Conservation (phyloP, 1,140 invertebrate genomes). For the Procambarus clarkii region DNA sequence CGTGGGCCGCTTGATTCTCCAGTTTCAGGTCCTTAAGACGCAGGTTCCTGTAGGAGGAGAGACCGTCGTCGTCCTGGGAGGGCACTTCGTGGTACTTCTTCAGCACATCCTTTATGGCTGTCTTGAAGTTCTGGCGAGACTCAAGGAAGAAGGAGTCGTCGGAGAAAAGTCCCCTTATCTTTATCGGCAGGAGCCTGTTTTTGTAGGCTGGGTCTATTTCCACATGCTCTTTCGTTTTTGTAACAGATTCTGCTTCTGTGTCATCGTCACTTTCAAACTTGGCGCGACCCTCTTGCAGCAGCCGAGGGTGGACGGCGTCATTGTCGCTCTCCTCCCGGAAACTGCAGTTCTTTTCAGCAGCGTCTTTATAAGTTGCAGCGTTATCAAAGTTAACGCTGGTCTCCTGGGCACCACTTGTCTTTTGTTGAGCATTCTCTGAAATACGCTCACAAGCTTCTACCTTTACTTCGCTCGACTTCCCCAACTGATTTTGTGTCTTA, state of each 20-base stretch:
- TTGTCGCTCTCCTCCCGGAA: not conserved
- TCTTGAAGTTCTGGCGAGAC: constrained; percentile 13
- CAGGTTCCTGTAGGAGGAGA: constrained; percentile 35
- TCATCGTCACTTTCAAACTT: not conserved
- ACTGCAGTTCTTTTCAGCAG: not conserved
- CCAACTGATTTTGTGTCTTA: not conserved
- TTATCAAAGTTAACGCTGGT: constrained; percentile 16
- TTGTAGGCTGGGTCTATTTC: not conserved
- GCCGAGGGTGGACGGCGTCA: constrained; percentile 6
- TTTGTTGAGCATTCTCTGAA: not conserved
- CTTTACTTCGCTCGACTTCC: not conserved
- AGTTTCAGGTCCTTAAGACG: constrained; percentile 45
- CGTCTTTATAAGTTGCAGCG: not conserved
- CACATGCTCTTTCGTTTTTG: not conserved
- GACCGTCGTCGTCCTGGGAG: not conserved
- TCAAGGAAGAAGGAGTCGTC: constrained; percentile 12
- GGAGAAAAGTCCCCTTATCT: constrained; percentile 10
- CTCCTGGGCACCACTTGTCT: not conserved
- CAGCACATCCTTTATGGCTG: constrained; percentile 16
- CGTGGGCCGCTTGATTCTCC: constrained; percentile 48
- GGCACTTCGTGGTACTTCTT: constrained; percentile 2
- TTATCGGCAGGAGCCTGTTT: constrained; percentile 1
- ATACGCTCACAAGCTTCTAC: not conserved
- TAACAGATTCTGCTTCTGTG: not conserved
- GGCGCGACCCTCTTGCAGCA: not conserved